phyloP scores from a whole-genome alignment of 1,140 invertebrate genomes.

The Magallana gigas region DNA sequence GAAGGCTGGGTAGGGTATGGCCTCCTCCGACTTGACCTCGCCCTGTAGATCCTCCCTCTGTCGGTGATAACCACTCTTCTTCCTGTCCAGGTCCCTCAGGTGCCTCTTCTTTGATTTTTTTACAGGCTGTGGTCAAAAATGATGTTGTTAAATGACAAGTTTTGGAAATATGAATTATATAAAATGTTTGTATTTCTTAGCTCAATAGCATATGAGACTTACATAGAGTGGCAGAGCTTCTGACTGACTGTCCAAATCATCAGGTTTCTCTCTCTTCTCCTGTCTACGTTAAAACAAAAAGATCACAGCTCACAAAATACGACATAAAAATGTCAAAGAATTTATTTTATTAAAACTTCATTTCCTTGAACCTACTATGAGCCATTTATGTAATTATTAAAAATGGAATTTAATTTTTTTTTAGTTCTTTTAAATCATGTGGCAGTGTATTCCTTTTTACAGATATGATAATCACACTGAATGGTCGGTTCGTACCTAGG shows the following conservation, averaged over 20 bases:
- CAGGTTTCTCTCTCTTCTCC: constrained; percentile 19
- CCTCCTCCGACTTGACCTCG: constrained; percentile 49
- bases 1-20: constrained; percentile 60
- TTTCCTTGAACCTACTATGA: too few relatives aligned
- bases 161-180: too few relatives aligned
- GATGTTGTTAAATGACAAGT: not conserved
- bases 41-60: constrained; percentile 46
- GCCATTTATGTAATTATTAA: too few relatives aligned
- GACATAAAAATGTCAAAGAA: too few relatives aligned
- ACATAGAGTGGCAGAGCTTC: not conserved
- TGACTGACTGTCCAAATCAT: constrained; percentile 12
- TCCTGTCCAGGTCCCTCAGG: not conserved
- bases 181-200: too few relatives aligned
- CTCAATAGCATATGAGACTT: not conserved
- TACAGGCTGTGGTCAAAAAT: not conserved
- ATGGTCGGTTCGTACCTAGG: not conserved
- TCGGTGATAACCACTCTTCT: constrained; percentile 36
- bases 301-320: too few relatives aligned
- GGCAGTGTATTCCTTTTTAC: too few relatives aligned
- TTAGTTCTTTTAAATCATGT: too few relatives aligned
- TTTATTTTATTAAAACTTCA: too few relatives aligned
- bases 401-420: too few relatives aligned
- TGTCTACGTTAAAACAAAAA: not conserved
- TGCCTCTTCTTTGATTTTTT: constrained; percentile 30
- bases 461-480: too few relatives aligned